Evolutionary conservation across 2,797 vertebrate genomes (phyloP).

Genomic region (Gobionotothen gibberifrons): DNA sequence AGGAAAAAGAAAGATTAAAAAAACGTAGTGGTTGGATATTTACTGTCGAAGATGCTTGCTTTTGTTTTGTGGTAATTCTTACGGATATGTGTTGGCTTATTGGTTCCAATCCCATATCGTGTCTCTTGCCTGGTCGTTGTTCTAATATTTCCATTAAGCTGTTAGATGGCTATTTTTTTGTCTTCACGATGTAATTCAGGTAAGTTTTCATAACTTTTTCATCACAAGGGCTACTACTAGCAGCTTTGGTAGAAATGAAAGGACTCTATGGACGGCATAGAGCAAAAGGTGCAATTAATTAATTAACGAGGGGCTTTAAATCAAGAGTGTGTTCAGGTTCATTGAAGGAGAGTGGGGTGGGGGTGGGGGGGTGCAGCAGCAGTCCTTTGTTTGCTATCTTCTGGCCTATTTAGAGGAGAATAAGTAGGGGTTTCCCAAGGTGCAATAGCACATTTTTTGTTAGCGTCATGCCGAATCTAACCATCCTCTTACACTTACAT

Average conservation of each 20-base stretch:
- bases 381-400: constrained; percentile 42
- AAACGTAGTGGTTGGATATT: constrained; percentile 76
- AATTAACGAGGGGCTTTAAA: constrained; percentile 34
- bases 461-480: constrained; percentile 1
- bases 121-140: constrained; percentile 76
- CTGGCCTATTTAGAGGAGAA: constrained; percentile 38
- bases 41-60: constrained; percentile 75
- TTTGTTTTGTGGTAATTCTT: constrained; percentile 59
- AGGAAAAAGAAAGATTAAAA: constrained; percentile 75
- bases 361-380: constrained; percentile 55
- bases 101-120: constrained; percentile 77
- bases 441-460: constrained; percentile 37
- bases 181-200: constrained; percentile 85
- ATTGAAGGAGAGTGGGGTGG: constrained; percentile 22
- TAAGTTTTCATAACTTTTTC: constrained; percentile 87
- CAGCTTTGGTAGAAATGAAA: constrained; percentile 68
- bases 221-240: constrained; percentile 87
- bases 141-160: constrained; percentile 69
- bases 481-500: constrained; percentile 12
- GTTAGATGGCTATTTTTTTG: constrained; percentile 65
- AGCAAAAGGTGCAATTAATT: constrained; percentile 73
- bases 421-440: constrained; percentile 16
- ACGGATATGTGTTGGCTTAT: constrained; percentile 65
- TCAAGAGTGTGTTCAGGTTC: constrained; percentile 56
- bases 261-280: constrained; percentile 63